Evolutionary conservation across 2,888 invertebrate genomes (phyloP).

Genomic region (Epirrhoe alternata): DNA sequence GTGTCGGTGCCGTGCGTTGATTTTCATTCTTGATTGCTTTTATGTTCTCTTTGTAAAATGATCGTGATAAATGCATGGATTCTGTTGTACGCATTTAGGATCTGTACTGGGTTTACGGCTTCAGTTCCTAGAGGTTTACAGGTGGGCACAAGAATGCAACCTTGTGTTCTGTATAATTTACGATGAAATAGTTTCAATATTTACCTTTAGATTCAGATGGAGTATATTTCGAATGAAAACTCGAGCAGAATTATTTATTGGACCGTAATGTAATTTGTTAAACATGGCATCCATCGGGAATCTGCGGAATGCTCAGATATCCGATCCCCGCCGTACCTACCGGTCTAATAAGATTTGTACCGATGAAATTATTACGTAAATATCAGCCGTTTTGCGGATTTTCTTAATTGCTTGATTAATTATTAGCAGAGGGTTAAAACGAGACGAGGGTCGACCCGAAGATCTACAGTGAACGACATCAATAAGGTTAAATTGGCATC

Average conservation of each 20-base stretch:
- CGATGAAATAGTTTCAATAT: neutral
- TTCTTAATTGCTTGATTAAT: constrained; percentile 82
- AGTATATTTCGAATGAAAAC: constrained; percentile 3
- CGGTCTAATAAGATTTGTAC: constrained; percentile 42
- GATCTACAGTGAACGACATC: constrained; percentile 76
- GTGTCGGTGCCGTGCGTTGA: neutral
- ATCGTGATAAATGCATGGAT: constrained; percentile 6
- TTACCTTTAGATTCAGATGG: neutral
- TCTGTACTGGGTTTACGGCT: constrained; percentile 7
- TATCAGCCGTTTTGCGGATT: constrained; percentile 61
- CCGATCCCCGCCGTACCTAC: constrained; percentile 22
- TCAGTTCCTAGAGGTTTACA: neutral
- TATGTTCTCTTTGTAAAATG: constrained; percentile 6
- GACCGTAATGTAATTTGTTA: constrained; percentile 14
- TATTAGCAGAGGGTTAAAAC: constrained; percentile 80
- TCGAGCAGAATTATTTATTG: constrained; percentile 10
- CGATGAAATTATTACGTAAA: constrained; percentile 59
- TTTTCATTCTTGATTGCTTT: neutral
- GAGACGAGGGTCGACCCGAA: constrained; percentile 77
- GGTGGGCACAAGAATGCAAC: neutral
- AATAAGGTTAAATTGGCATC: constrained; percentile 80
- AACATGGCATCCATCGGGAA: constrained; percentile 9
- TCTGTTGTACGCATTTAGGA: constrained; percentile 17
- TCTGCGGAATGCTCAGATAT: constrained; percentile 16
- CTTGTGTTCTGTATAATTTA: neutral